Percentiles rank a stretch among this genome's conserved stretches.
Evolutionary conservation across 1,140 invertebrate species (phyloP).

Genomic region (Drosophila orosa): DNA sequence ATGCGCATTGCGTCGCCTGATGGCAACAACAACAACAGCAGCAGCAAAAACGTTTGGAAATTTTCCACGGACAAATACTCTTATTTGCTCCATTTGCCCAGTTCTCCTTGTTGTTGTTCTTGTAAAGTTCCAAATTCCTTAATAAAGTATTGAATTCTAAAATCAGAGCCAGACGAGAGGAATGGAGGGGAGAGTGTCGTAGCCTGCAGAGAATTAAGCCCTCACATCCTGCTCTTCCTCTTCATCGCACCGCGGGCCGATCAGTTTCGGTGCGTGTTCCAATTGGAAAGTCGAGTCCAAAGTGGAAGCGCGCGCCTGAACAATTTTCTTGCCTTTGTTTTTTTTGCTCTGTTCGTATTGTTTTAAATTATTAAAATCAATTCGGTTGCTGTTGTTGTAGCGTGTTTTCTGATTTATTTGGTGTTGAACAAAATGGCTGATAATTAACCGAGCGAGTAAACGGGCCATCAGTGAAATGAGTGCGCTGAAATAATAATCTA

Average conservation of each 20-base stretch:
- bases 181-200: constrained; percentile 27
- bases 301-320: constrained; percentile 57
- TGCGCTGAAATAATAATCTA: constrained; percentile 45
- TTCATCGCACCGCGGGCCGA: constrained; percentile 18
- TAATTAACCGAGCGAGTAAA: constrained; percentile 40
- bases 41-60: constrained; percentile 56
- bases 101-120: constrained; percentile 21
- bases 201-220: constrained; percentile 12
- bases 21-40: constrained; percentile 39
- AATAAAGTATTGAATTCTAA: constrained; percentile 30
- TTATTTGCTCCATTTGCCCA: constrained; percentile 13
- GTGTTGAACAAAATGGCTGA: constrained; percentile 60
- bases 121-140: constrained; percentile 27
- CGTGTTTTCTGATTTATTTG: constrained; percentile 65
- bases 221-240: constrained; percentile 19
- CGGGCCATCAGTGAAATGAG: constrained; percentile 31
- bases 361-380: constrained; percentile 38
- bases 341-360: neutral
- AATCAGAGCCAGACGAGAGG: neutral
- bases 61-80: constrained; percentile 61
- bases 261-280: constrained; percentile 56
- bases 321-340: constrained; percentile 12
- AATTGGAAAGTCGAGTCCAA: constrained; percentile 67
- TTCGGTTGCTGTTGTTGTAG: constrained; percentile 31
- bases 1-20: constrained; percentile 28